Evolutionary conservation across 2,888 invertebrate genomes (phyloP), one percentile per base, ranked within the genome.

Genomic region (Nasonovia ribisnigri): DNA sequence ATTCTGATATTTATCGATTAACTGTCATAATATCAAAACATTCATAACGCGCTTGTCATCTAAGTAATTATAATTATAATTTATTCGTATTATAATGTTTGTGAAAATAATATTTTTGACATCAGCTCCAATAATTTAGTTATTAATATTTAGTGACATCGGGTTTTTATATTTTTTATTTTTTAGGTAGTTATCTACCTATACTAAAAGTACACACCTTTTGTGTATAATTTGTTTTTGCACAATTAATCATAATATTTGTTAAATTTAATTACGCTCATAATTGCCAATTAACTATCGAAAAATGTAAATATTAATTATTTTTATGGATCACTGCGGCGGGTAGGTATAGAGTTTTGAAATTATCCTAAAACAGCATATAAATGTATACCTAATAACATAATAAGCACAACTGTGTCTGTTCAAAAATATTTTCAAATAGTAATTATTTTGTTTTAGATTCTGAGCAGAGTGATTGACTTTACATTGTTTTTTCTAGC

Each of bases 1-100:
- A 90, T 90, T 36, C 24, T 48, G 26, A 67, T 67, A 90, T 67
- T 48, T 48, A 26, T 90, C 48, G n/a, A 90, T 90, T n/a, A 60
- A 20, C 4, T 90, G 26, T 20, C 43, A n/a, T 36, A 29, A 60
- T 60, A 77, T 42, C 20, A 36, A 24, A 77, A 77, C 6, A 2
- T n/a, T n/a, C n/a, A n/a, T n/a, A n/a, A n/a, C n/a, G 51, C 16
- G n/a, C 57, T 26, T 57, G 54, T 16, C 67, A 77, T 36, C 36
- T 36, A 20, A 77, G 36, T 77, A 77, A 77, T 77, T 36, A 77
- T 20, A 77, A 36, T 8, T 36, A n/a, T n/a, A n/a, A n/a, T n/a
- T n/a, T n/a, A 77, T 77, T 88, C n/a, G 48, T n/a, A 20, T 3
- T 67, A 67, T 46, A n/a, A 90, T 57, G n/a, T 77, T 42, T 36